Percentiles rank a stretch among this genome's conserved stretches.
Conservation (phyloP, 2,113 vertebrate genomes). For the Dolichotis patagonum region DNA sequence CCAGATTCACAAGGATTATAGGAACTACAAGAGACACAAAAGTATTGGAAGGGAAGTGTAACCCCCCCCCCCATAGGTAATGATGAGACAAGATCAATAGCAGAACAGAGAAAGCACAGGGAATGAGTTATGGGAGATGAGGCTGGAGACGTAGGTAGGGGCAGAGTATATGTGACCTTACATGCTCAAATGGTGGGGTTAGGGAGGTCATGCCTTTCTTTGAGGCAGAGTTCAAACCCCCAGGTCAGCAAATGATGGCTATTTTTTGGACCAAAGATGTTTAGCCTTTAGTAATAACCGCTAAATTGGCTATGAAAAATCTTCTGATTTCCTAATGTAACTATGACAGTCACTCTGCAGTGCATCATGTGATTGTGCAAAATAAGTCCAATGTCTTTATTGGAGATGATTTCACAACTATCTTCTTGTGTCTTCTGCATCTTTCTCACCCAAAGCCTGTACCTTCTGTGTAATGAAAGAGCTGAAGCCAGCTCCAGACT, state of each 20-base stretch:
- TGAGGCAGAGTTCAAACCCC: background rate
- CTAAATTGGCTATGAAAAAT: background rate
- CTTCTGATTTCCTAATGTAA: slow-evolving; percentile 23
- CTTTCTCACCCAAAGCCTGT: background rate
- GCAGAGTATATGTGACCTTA: background rate
- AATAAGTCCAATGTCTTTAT: background rate
- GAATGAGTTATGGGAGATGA: background rate
- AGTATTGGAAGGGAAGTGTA: background rate
- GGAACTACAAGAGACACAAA: background rate
- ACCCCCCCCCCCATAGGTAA: background rate
- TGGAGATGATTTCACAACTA: background rate
- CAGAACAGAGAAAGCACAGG: background rate
- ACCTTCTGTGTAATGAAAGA: background rate
- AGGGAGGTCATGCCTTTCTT: background rate
- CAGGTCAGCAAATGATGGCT: background rate
- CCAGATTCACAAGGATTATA: background rate
- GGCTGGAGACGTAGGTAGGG: background rate
- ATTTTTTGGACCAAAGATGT: background rate
- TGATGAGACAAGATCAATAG: background rate
- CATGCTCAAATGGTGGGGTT: background rate
- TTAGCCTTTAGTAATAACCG: slow-evolving; percentile 11
- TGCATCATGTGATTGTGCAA: background rate
- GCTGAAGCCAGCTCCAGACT: background rate
- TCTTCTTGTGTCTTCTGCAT: background rate
- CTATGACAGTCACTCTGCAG: background rate